A percentile compares a stretch with the other conserved stretches of the same genome.
These are phyloP conservation scores for Copsychus sechellarum DNA, from an alignment of 2,113 vertebrate genomes.

Conservation along the genomic window DNA sequence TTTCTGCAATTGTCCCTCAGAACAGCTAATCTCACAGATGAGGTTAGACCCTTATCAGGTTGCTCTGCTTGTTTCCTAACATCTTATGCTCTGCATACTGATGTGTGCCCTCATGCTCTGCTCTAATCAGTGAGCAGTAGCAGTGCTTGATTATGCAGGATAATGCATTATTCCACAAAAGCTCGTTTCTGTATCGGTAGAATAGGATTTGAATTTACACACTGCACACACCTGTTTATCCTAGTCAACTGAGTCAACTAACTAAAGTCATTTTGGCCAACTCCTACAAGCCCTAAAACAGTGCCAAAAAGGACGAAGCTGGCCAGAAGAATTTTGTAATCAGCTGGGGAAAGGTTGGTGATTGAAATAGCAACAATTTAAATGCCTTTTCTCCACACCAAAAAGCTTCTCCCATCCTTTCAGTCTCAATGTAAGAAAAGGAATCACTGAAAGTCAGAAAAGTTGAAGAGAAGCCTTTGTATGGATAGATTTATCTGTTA, in stretches of 20 bases:
- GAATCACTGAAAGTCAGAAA: neutral
- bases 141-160: neutral
- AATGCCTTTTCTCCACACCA: neutral
- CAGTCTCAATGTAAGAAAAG: neutral
- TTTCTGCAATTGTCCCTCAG: neutral
- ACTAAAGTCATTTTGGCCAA: neutral
- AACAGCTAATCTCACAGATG: neutral
- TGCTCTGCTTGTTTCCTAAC: neutral
- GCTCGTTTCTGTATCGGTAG: fast-evolving
- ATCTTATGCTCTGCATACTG: fast-evolving
- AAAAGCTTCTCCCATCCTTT: neutral
- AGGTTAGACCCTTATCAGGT: neutral
- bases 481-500: neutral
- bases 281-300: neutral
- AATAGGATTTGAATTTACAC: neutral
- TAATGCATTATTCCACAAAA: neutral
- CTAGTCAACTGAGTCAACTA: neutral
- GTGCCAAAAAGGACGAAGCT: neutral
- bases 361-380: fast-evolving
- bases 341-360: fast-evolving
- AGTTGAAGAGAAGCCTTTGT: neutral
- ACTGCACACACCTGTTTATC: neutral
- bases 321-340: neutral
- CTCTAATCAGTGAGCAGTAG: neutral
- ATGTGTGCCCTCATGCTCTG: neutral